A percentile compares a stretch with the other conserved stretches of the same genome.
Conservation (phyloP, 2,113 vertebrate genomes). For the Excalfactoria chinensis region DNA sequence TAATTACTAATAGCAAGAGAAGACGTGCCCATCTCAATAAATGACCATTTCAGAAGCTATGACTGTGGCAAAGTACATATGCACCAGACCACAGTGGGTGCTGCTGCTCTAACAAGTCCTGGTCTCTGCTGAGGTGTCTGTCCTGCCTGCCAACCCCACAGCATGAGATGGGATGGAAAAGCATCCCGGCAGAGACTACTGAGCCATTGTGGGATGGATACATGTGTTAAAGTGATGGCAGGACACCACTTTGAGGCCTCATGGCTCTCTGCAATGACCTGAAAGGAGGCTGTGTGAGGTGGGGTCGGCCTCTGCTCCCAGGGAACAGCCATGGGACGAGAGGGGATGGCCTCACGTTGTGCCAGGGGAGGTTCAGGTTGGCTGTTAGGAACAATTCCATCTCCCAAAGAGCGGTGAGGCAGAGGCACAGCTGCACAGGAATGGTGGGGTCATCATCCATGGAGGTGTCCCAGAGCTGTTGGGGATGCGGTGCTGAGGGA, state of each 20-base stretch:
- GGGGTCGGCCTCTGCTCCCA: too few relatives aligned
- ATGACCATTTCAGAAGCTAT: neutral
- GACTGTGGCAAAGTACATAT: accelerated
- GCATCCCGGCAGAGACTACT: accelerated
- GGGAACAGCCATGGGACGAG: too few relatives aligned
- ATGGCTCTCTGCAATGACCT: too few relatives aligned
- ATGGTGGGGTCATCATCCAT: too few relatives aligned
- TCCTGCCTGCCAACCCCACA: accelerated
- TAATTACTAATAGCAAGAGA: neutral
- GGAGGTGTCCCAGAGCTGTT: too few relatives aligned
- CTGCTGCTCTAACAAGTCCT: neutral
- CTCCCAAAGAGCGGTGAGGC: too few relatives aligned
- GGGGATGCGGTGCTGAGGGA: too few relatives aligned
- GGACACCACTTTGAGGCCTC: neutral
- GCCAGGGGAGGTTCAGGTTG: too few relatives aligned
- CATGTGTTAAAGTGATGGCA: neutral
- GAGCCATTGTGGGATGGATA: accelerated
- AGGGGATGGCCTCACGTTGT: too few relatives aligned
- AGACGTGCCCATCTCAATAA: accelerated
- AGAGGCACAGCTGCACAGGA: too few relatives aligned
- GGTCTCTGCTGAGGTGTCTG: accelerated
- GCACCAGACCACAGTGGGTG: accelerated
- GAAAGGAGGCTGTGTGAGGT: too few relatives aligned
- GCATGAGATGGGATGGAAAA: neutral
- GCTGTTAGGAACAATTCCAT: too few relatives aligned